Conservation (phyloP, 2,113 vertebrate species). For the Anas platyrhynchos region DNA sequence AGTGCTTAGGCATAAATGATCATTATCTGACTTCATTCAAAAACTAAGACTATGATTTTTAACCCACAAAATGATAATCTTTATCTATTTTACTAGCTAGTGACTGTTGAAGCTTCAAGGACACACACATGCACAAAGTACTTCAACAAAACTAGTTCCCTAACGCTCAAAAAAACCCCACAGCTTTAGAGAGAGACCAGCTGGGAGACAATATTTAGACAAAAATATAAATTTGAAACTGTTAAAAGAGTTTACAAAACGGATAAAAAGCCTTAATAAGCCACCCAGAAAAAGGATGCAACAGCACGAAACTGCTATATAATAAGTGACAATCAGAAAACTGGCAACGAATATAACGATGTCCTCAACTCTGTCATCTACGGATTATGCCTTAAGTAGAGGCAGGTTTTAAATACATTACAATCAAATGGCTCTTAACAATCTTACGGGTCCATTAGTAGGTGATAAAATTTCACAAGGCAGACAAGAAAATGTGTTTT, state of each 20-base stretch:
- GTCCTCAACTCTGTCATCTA: not conserved
- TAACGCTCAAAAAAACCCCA: not conserved
- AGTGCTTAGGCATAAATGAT: not conserved
- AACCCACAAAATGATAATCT: not conserved
- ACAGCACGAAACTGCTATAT: not conserved
- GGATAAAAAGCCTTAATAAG: not conserved
- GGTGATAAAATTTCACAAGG: not conserved
- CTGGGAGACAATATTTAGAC: not conserved
- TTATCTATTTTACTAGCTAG: not conserved
- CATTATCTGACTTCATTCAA: conserved; percentile 29
- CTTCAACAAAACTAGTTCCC: not conserved
- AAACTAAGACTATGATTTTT: not conserved
- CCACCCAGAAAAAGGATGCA: not conserved
- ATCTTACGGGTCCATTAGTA: not conserved
- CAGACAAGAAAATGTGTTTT: not conserved
- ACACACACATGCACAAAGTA: not conserved
- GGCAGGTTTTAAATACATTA: not conserved
- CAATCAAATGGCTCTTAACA: not conserved
- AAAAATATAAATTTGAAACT: not conserved
- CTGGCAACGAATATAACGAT: not conserved
- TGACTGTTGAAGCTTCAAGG: not conserved
- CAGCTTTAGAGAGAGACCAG: not conserved
- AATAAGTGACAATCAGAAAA: not conserved
- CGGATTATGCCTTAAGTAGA: not conserved
- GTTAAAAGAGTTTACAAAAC: not conserved